Base-by-base conservation (phyloP, 23 tunicate species). In the Trididemnum clinides region DNA sequence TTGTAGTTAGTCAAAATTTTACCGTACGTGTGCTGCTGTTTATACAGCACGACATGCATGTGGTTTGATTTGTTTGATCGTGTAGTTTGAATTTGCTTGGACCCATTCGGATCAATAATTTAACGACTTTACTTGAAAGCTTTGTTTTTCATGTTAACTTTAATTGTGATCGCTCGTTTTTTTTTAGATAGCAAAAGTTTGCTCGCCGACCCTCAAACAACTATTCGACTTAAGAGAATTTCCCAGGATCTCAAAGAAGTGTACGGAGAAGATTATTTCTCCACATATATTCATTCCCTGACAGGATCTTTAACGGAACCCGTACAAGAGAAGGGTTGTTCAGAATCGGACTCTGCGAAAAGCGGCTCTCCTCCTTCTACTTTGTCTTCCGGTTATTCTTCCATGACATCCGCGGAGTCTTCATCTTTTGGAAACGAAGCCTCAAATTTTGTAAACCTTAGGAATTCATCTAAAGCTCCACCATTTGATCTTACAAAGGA, bases 201-300 rank as follows among this genome's bases (percentile, higher is more conserved):
- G 29, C 59, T 88, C 15, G 73, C 87, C 7, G 78, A 76, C 21
- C 20, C 83, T 1, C 82, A 79, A 38, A 88, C 92, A 1, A 63
- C 92, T 26, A 33, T 64, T 6, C 81, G 82, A 2, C 73, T 90
- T 12, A 78, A 84, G 27, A 80, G 85, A 25, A 88, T 93, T 23
- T 87, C 98, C 1, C 63, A 88, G 39, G 74, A 84, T 39, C 21
- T 84, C 3, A 87, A 93, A 59, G 90, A 80, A 23, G 84, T 85
- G 33, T 93, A 93, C 84, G 98, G 98, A 18, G 98, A 86, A 25
- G 93, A 85, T 6, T 93, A 93, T 65, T 93, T 93, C 75, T 89
- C 28, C 50, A 72, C 84, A 15, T 93, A 71, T 72, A 93, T 93
- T 49, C 77, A 85, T n/a, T 78, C 93, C 19, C 87, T 86, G 10